Percentiles rank a stretch among this genome's conserved stretches.
Evolutionary conservation across 2,113 vertebrate species (phyloP).

Genomic region (Sisor rabdophorus): DNA sequence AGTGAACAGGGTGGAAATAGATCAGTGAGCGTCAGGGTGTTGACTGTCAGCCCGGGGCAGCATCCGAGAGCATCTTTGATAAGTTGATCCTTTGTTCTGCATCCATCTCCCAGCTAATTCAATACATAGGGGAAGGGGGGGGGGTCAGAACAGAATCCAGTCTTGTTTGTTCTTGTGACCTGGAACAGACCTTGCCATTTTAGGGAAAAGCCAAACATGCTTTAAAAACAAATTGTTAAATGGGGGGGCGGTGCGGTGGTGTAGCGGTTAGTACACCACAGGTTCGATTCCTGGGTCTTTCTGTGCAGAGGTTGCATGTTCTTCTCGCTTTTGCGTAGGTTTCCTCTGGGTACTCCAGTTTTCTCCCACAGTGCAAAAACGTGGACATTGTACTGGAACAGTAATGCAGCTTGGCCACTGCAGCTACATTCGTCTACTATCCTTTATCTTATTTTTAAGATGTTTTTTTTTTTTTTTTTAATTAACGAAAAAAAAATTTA

Average conservation of each 20-base stretch:
- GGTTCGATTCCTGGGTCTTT: no score
- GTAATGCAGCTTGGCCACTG: background rate
- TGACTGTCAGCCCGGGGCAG: background rate
- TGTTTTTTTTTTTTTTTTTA: no score
- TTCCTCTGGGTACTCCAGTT: no score
- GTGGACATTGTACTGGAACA: no score
- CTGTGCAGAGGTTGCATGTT: no score
- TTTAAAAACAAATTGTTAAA: background rate
- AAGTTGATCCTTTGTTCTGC: slow-evolving; percentile 7
- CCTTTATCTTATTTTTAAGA: no score
- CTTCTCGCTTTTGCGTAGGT: no score
- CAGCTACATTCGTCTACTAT: background rate
- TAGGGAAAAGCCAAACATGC: background rate
- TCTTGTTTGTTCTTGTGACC: background rate
- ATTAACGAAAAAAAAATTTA: no score
- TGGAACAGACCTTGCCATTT: background rate
- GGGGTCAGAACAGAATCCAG: background rate
- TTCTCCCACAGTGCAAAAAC: no score
- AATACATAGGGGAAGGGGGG: background rate
- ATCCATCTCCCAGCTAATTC: slow-evolving; percentile 10
- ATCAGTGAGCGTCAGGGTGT: slow-evolving; percentile 1
- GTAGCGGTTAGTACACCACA: no score
- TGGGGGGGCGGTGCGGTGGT: no score
- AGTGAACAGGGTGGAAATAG: slow-evolving; percentile 10
- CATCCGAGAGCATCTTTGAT: slow-evolving; percentile 19